Evolutionary conservation across 2,113 vertebrate species (phyloP).

Genomic region (Ptyas mucosa): DNA sequence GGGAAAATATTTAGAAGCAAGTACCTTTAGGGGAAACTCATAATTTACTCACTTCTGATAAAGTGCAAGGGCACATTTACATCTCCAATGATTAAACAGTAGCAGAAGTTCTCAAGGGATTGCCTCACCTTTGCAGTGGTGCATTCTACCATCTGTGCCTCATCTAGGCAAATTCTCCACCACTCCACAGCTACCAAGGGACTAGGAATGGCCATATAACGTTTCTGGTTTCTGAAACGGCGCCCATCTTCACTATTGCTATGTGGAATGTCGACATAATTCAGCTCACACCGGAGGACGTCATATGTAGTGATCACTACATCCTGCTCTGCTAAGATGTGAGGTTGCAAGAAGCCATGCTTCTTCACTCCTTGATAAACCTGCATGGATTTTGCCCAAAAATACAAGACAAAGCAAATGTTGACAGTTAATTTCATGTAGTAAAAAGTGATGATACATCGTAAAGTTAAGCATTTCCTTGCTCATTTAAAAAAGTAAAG

Average conservation of each 20-base stretch:
- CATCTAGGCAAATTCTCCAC: conserved; percentile 97
- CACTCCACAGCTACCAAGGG: conserved; percentile 96
- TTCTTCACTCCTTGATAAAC: conserved; percentile 98
- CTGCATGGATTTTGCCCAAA: conserved; percentile 51
- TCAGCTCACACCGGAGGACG: conserved; percentile 90
- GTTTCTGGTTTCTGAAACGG: conserved; percentile 93
- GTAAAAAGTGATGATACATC: neutral
- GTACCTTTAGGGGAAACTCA: conserved; percentile 24
- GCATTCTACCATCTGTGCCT: conserved; percentile 98
- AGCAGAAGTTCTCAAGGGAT: neutral
- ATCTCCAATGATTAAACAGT: neutral
- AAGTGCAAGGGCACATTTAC: conserved; percentile 20
- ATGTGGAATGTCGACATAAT: conserved; percentile 96
- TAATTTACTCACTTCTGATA: conserved; percentile 17
- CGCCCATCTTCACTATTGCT: conserved; percentile 94
- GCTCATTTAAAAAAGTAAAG: neutral
- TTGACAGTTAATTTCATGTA: neutral
- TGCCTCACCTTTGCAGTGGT: conserved; percentile 87
- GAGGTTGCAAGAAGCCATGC: conserved; percentile 94
- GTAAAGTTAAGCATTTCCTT: neutral
- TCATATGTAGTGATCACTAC: conserved; percentile 98
- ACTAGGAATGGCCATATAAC: conserved; percentile 98
- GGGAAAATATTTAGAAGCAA: conserved; percentile 16
- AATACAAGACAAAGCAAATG: neutral
- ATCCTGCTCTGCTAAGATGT: conserved; percentile 91